A percentile compares a stretch with the other conserved stretches of the same genome.
Evolutionary conservation across 2,113 vertebrate genomes (phyloP).

Genomic region (Pomatostomus ruficeps): DNA sequence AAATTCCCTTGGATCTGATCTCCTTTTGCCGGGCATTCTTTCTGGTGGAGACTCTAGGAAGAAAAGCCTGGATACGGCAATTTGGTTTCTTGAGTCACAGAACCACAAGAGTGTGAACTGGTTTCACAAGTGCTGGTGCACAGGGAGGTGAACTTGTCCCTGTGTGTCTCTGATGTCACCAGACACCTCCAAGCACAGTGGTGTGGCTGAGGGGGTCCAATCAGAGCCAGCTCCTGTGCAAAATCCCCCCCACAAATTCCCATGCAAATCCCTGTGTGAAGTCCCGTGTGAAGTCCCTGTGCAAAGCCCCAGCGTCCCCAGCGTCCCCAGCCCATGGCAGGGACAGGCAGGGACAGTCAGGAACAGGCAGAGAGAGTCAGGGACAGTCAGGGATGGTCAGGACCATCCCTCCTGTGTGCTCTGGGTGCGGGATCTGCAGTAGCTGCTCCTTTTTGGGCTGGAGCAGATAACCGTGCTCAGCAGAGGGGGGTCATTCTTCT

Average conservation of each 20-base stretch:
- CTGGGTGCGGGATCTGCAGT: not conserved
- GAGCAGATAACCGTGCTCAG: not conserved
- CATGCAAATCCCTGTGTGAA: not conserved
- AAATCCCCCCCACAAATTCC: rapidly evolving
- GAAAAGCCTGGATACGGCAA: not conserved
- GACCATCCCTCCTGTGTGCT: rapidly evolving
- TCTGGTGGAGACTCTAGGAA: not conserved
- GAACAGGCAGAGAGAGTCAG: rapidly evolving
- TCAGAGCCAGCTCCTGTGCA: not conserved
- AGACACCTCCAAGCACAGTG: rapidly evolving
- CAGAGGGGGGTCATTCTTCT: not conserved
- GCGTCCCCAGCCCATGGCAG: not conserved
- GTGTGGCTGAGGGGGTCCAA: rapidly evolving
- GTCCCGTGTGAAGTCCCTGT: not conserved
- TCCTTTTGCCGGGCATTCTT: not conserved
- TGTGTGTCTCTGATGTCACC: not conserved
- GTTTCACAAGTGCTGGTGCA: rapidly evolving
- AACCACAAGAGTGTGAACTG: rapidly evolving
- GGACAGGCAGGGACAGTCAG: not conserved
- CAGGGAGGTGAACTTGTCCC: not conserved
- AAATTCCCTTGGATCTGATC: not conserved
- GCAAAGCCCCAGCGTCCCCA: not conserved
- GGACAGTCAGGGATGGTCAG: not conserved
- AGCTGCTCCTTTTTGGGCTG: not conserved
- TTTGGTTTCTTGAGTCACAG: not conserved